A percentile compares a stretch with the other conserved stretches of the same genome.
phyloP scores from a whole-genome alignment of 2,113 vertebrate genomes.

The Phodopus roborovskii region DNA sequence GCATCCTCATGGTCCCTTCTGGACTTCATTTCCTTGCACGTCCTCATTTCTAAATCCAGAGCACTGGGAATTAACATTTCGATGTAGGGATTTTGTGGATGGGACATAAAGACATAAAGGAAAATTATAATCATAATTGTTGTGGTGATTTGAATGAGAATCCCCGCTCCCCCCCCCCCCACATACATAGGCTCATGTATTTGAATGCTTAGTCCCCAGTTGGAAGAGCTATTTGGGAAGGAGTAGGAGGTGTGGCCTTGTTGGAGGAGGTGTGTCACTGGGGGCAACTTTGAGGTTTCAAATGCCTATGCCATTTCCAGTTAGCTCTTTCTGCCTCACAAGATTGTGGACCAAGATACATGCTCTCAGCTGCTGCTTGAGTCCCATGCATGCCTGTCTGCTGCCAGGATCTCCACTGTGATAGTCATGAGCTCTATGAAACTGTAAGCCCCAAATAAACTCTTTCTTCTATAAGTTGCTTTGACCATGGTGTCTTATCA shows the following conservation, averaged over 20 bases:
- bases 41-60: neutral
- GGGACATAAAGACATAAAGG: conserved; percentile 18
- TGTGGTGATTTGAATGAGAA: neutral
- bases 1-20: neutral
- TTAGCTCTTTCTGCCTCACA: too few species aligned
- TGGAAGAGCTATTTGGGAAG: neutral
- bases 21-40: neutral
- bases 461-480: neutral
- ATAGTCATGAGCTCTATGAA: neutral
- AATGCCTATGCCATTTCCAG: neutral
- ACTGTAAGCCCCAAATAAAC: neutral
- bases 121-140: conserved; percentile 46
- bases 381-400: too few species aligned
- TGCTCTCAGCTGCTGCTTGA: neutral
- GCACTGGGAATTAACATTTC: neutral
- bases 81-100: neutral
- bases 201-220: neutral
- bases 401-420: neutral
- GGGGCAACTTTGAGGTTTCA: neutral
- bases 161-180: neutral
- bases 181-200: neutral
- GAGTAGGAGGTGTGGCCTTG: too few species aligned
- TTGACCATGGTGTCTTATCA: neutral
- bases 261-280: neutral
- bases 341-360: neutral